Base-by-base conservation (phyloP, 1,140 invertebrate genomes). In the Pissodes strobi region DNA sequence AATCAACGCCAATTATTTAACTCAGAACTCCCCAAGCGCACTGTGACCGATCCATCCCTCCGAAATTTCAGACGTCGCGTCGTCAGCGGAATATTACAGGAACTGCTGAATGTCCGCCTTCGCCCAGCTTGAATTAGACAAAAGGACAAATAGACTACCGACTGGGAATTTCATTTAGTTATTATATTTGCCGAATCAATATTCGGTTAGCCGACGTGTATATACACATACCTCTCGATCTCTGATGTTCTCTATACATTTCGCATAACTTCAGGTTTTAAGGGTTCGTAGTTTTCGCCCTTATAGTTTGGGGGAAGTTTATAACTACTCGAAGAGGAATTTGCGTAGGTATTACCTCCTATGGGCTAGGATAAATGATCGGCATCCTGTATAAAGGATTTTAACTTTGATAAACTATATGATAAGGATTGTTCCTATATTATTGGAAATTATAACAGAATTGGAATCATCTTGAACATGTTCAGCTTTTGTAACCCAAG, bases 111-210 rank as follows among this genome's bases (percentile, higher is more conserved):
- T 52, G 49, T 52, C 49, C 27, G 49, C 49, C 22, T 34, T 52
- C n/a, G 23, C 49, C 15, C 18, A 39, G 39, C 38, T 55, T 55
- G 52, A 30, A 34, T 52, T 30, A 30, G 17, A 55, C 34, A 55
- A 38, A 55, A 55, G 27, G 37, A 39, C 52, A 55, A 38, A 52
- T 15, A 55, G 52, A 39, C 15, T 55, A 27, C 30, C 52, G 30
- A 8, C 18, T 52, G 25, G 52, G 34, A 55, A 55, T 55, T 55
- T 55, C 52, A 55, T 55, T 55, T 55, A 55, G 52, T 55, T 55
- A 55, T 55, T 55, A 55, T 55, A 55, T 55, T 55, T 55, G 52
- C 52, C 21, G 37, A 39, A 55, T 55, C 52, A 23, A 55, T 55
- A 55, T 38, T 39, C 34, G 52, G 49, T 52, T 52, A 52, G 49